phyloP scores from a whole-genome alignment of 2,113 vertebrate species.

The Rostratula benghalensis region DNA sequence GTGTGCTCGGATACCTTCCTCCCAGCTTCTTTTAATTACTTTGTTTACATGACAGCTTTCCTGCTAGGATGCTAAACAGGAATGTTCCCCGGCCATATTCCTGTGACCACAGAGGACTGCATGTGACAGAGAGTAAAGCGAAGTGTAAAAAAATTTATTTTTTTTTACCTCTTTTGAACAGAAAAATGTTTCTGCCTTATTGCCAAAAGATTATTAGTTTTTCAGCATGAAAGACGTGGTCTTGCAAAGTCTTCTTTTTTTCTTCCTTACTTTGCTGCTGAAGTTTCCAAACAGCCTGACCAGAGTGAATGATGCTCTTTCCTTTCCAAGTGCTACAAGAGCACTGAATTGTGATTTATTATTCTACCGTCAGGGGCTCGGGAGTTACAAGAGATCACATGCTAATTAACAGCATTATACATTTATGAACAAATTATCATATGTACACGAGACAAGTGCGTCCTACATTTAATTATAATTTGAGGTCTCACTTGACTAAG shows the following conservation, averaged over 20 bases:
- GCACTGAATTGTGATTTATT: neutral
- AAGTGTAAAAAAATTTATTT: neutral
- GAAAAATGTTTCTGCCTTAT: neutral
- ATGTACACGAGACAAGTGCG: constrained; percentile 53
- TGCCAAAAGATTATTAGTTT: neutral
- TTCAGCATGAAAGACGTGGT: neutral
- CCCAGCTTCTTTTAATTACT: neutral
- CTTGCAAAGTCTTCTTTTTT: neutral
- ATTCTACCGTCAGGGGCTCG: neutral
- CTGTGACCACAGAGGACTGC: neutral
- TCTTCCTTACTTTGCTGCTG: neutral
- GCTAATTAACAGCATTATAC: constrained; percentile 60
- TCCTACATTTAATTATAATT: constrained; percentile 57
- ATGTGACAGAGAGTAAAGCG: neutral
- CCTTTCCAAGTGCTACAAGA: neutral
- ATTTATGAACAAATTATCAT: constrained; percentile 64
- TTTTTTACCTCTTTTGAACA: neutral
- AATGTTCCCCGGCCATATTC: neutral
- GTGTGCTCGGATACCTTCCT: neutral
- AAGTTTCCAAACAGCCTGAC: neutral
- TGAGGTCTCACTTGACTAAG: constrained; percentile 47
- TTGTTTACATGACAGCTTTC: neutral
- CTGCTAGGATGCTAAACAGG: neutral
- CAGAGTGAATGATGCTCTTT: neutral
- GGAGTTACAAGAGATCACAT: constrained; percentile 14